Conservation (phyloP, 2,888 invertebrate genomes). For the Amiota minor region DNA sequence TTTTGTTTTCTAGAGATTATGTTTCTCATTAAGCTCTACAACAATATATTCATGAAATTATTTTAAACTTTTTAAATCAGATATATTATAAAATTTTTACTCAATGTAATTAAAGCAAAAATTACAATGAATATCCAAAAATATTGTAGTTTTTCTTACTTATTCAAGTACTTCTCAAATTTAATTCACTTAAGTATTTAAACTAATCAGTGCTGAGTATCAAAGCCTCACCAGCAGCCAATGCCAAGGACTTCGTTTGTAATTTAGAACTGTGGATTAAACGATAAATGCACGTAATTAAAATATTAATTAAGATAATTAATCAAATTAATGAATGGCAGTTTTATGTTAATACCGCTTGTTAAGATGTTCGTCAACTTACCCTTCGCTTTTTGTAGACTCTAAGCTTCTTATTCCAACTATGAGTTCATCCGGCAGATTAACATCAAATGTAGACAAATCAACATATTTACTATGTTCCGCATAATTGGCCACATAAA, state of each 20-base stretch:
- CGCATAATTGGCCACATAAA: slow-evolving; percentile 57
- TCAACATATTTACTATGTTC: background rate
- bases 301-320: background rate
- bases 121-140: too few relatives aligned
- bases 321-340: background rate
- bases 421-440: background rate
- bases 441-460: slow-evolving; percentile 58
- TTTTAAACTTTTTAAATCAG: too few relatives aligned
- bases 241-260: slow-evolving; percentile 4
- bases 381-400: slow-evolving; percentile 3
- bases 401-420: background rate
- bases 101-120: too few relatives aligned
- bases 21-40: too few relatives aligned
- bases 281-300: too few relatives aligned
- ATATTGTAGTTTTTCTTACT: too few relatives aligned
- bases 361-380: background rate
- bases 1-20: too few relatives aligned
- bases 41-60: too few relatives aligned
- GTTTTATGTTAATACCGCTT: background rate
- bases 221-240: slow-evolving; percentile 56
- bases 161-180: too few relatives aligned
- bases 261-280: slow-evolving; percentile 32
- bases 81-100: too few relatives aligned
- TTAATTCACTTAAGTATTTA: too few relatives aligned
- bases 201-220: slow-evolving; percentile 41